Evolutionary conservation across 2,113 vertebrate genomes (phyloP), one percentile per base, ranked within the genome.

Genomic region (Mus pahari): DNA sequence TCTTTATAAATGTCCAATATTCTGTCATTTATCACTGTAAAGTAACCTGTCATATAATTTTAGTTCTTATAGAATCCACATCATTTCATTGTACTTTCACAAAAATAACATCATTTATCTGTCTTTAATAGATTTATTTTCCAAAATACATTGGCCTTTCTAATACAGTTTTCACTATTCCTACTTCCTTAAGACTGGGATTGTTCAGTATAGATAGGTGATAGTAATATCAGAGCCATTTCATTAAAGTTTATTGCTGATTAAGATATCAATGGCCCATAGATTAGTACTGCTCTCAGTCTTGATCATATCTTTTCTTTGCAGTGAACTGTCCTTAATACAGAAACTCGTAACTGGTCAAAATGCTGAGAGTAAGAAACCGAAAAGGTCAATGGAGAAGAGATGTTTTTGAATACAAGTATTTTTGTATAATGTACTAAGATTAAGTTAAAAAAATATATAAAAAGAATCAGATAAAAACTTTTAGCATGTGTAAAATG

Each of bases 1-100:
- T 79, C 20, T 96, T 96, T 96, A n/a, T n/a, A 96, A 89, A 88
- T 92, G 66, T 7, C 16, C 12, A 79, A 62, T 4, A 68, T 84
- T 87, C 20, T 71, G 77, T 62, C 53, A 81, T 66, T 93, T 90
- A 74, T 93, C 70, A 93, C 22, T n/a, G 2, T 42, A 83, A 92
- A 53, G 74, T 82, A 39, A 64, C 53, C 26, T 75, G 86, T 94
- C 17, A n/a, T 71, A 14, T 73, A 70, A 77, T 83, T 4, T 42
- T 39, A 88, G 62, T 89, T 83, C 87, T 33, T 95, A 33, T 84
- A 73, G 87, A 6, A 92, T 58, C 7, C 13, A 45, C 62, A 84
- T 86, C 74, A 9, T 3, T 36, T 94, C 19, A 68, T 20, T 84
- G 55, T 53, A 48, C 11, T 86, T 90, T 86, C 22, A 89, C 17